Base-by-base conservation (phyloP, 2,113 vertebrate species). In the Engystomops pustulosus region DNA sequence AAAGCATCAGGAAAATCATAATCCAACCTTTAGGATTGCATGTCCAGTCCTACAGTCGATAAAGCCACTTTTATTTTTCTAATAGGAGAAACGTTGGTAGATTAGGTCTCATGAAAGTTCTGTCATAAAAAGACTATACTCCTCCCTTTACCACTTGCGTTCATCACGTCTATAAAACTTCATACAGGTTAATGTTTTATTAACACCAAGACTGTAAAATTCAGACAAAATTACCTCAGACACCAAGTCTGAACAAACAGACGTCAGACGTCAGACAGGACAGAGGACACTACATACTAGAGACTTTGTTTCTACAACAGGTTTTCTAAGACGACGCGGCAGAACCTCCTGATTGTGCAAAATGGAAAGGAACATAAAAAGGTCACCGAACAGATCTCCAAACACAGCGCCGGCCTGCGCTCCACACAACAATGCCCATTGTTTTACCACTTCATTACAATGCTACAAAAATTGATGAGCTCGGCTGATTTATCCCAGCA, bases 391-490 rank as follows among this genome's bases (percentile, higher is more conserved):
- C 47, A 53, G n/a, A 30, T 0, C 71, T n/a, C 45, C 45, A 23
- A 23, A 17, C 69, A 1, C 2, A 6, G n/a, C 51, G 12, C n/a
- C 17, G 44, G 45, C 2, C 45, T 10, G 17, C 8, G 18, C 10
- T 17, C 14, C 45, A 30, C 8, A 91, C 91, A 93, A 91, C 87
- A 78, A 27, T 15, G 55, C 3, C 76, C 86, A 90, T 86, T 92
- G 89, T 92, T 87, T 88, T 78, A 74, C 87, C 78, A 87, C 78
- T 85, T 85, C 78, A 90, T 88, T 87, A 89, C 55, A 60, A 44
- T 27, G 23, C 38, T 27, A 62, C 65, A 60, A 79, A 65, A 44
- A 62, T n/a, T 79, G 14, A 79, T 44, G 76, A 44, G 41, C 68
- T 44, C 12, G 10, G 11, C n/a, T 11, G 11, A 18, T 71, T 69